These are phyloP conservation scores for Drosophila paranaensis DNA, from an alignment of 2,888 invertebrate genomes.

Conservation along the genomic window DNA sequence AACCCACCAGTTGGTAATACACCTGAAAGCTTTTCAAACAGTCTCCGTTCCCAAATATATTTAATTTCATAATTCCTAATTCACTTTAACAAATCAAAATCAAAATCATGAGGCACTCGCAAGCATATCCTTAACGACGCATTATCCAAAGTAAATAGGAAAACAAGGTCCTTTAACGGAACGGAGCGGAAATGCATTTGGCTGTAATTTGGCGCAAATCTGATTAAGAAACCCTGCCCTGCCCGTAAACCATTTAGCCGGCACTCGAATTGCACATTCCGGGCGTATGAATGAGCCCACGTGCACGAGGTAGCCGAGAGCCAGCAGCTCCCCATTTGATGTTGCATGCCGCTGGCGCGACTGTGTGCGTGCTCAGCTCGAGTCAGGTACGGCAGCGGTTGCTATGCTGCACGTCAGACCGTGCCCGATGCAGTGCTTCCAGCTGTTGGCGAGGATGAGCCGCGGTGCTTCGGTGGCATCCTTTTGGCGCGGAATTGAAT, in stretches of 20 bases:
- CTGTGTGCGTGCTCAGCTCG: slow-evolving; percentile 39
- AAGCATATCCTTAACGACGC: background rate
- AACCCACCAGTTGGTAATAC: background rate
- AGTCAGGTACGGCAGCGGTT: slow-evolving; percentile 56
- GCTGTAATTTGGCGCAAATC: slow-evolving; percentile 35
- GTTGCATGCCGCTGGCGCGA: background rate
- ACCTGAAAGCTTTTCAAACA: background rate
- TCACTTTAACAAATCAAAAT: background rate
- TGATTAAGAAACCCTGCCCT: slow-evolving; percentile 25
- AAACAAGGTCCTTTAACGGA: background rate
- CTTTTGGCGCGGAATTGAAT: slow-evolving; percentile 64
- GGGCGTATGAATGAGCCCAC: slow-evolving; percentile 46
- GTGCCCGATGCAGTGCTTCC: slow-evolving; percentile 17
- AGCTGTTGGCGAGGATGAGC: slow-evolving; percentile 35
- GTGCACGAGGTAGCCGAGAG: background rate
- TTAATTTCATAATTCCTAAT: background rate
- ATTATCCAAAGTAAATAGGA: background rate
- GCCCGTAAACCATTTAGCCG: slow-evolving; percentile 40
- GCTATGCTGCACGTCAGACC: slow-evolving; percentile 33
- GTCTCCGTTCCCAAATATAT: too few species aligned
- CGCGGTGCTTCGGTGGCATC: slow-evolving; percentile 27
- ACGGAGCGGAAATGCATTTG: slow-evolving; percentile 17
- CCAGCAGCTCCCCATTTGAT: background rate
- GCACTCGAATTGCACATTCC: slow-evolving; percentile 37
- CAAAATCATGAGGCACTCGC: too few species aligned